Evolutionary conservation across 2,888 invertebrate species (phyloP), one percentile per base, ranked within the genome.

Genomic region (Chrysolina oricalcia): DNA sequence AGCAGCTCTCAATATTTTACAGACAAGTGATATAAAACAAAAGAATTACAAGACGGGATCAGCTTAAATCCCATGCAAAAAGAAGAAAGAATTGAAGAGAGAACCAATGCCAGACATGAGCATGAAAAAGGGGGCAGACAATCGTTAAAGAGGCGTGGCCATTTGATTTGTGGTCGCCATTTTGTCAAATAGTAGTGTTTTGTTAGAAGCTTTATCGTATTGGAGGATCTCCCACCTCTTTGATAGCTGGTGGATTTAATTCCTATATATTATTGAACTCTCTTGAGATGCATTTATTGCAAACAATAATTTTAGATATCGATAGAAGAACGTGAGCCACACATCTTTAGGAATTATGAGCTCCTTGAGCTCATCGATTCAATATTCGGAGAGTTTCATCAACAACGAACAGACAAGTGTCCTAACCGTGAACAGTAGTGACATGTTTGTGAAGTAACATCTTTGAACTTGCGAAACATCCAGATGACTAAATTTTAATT

Each of bases 151-250:
- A 85, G 89, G 89, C 86, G 89, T 86, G 82, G 88, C 86, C 83
- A 84, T 84, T 87, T 89, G 89, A 89, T 89, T 89, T 89, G 89
- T 89, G 88, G 89, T 89, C 89, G 89, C 89, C 89, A 89, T 89
- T 89, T 89, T 89, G 89, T 89, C 89, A 89, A 89, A 89, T 89
- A 89, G 88, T 88, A 88, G 87, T 89, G 89, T 89, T 89, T 89
- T 89, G 89, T 89, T 88, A 88, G 87, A 85, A 84, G 85, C 84
- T 86, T 89, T 89, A 89, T 89, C 89, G 88, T 86, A 89, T 89
- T 89, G 89, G 89, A 87, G 84, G 85, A 89, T 89, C 89, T 89
- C 88, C 88, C 88, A 87, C 88, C 87, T 87, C 84, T 65, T 50
- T 21, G 74, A 66, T 74, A 56, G 48, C 71, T 68, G 65, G 11